Base-by-base conservation (phyloP, 2,888 invertebrate genomes). In the Oegoconia quadripuncta region DNA sequence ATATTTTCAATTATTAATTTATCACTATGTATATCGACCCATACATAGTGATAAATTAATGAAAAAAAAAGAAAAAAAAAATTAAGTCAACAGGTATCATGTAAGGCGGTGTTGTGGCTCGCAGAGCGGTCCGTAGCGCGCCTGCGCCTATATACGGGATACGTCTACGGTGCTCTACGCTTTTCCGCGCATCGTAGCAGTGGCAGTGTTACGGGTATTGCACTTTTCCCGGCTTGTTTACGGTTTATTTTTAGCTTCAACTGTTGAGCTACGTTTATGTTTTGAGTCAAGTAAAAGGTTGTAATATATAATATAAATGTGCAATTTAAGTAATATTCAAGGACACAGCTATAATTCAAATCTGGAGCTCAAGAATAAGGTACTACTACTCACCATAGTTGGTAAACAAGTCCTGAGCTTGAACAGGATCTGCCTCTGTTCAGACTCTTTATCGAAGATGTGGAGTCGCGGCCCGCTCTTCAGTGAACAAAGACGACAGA, bases 371-470 rank as follows among this genome's bases (percentile, higher is more conserved):
- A 22, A 16, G 2, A 25, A 30, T 7, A 15, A 23, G 6, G 16
- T 18, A 23, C 3, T 23, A 23, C 23, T 14, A 88, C 91, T 91
- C 75, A 92, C 92, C 89, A 90, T 90, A 70, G 91, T 89, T 42
- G 92, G 91, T 69, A 92, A 83, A 63, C 92, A 89, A 57, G 91
- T 91, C 64, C 92, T 89, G 64, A 93, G 88, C 71, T 93, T 93
- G 70, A 91, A 91, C 41, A 92, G 82, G 52, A 92, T 82, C 77
- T 92, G 92, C 55, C 92, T 83, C 70, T 92, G 92, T 68, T 92
- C 92, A 36, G 92, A 90, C 70, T 92, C 91, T 70, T 92, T 91
- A 66, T 92, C 92, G 71, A 92, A 92, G 65, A 92, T 90, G 70
- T 92, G 91, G 55, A 92, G 88, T 71, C 92, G 88, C 54, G 91